Evolutionary conservation across 1,140 invertebrate genomes (phyloP).

Genomic region (Acromyrmex echinatior): DNA sequence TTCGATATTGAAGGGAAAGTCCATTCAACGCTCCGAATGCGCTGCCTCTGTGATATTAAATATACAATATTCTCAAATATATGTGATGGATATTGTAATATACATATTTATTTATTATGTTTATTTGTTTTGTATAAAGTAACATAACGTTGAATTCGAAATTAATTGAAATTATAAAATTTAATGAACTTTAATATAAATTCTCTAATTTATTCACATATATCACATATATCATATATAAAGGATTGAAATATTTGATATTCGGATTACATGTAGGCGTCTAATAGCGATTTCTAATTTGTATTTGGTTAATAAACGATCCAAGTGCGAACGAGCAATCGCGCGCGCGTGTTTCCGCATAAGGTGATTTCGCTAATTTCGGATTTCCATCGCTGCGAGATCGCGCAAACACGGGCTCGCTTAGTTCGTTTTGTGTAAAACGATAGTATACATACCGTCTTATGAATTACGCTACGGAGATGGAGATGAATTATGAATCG

Average conservation of each 20-base stretch:
- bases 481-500: conserved; percentile 43
- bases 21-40: conserved; percentile 15
- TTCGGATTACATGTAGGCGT: background rate
- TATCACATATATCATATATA: background rate
- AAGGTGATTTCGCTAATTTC: conserved; percentile 41
- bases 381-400: conserved; percentile 38
- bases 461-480: conserved; percentile 29
- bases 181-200: background rate
- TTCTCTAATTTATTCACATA: background rate
- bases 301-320: conserved; percentile 1
- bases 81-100: background rate
- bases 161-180: background rate
- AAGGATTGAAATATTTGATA: background rate
- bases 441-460: conserved; percentile 29
- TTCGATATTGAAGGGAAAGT: conserved; percentile 49
- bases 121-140: background rate
- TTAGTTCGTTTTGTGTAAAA: conserved; percentile 40
- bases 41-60: background rate
- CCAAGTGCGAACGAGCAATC: conserved; percentile 8
- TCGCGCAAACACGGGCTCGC: conserved; percentile 12
- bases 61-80: conserved; percentile 14
- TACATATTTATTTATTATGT: background rate
- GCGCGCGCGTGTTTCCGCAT: conserved; percentile 25
- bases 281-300: conserved; percentile 18
- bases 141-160: background rate